Evolutionary conservation across 1,140 invertebrate genomes (phyloP).

Genomic region (Harpegnathos saltator): DNA sequence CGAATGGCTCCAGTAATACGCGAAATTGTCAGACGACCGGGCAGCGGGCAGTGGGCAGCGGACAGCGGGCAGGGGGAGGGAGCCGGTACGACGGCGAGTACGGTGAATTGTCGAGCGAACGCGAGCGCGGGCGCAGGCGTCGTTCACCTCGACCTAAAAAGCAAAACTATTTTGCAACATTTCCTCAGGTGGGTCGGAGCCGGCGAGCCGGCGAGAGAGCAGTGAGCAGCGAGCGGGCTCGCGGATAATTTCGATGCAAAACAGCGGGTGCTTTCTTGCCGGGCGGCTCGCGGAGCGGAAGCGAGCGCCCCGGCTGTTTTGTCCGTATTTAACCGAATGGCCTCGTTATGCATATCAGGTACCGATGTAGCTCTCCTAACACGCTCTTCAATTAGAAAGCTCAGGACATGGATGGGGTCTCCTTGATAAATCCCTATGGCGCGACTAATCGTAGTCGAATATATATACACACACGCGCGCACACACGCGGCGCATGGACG

Average conservation of each 20-base stretch:
- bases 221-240: slow-evolving; percentile 17
- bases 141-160: slow-evolving; percentile 2
- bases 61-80: too few relatives aligned
- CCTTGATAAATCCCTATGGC: slow-evolving; percentile 56
- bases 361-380: slow-evolving; percentile 50
- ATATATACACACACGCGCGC: background rate
- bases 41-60: too few relatives aligned
- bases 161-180: slow-evolving; percentile 50
- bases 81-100: too few relatives aligned
- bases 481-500: too few relatives aligned
- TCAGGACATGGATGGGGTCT: slow-evolving; percentile 36
- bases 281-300: slow-evolving; percentile 6
- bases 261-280: slow-evolving; percentile 60
- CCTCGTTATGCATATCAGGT: slow-evolving; percentile 71
- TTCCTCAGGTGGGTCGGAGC: slow-evolving; percentile 40
- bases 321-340: slow-evolving; percentile 70
- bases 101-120: too few relatives aligned
- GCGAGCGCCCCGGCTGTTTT: slow-evolving; percentile 51
- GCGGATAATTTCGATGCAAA: slow-evolving; percentile 71
- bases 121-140: background rate
- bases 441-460: slow-evolving; percentile 54
- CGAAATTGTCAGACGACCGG: slow-evolving; percentile 31
- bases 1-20: slow-evolving; percentile 23
- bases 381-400: slow-evolving; percentile 67
- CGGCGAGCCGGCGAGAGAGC: too few relatives aligned